phyloP scores from a whole-genome alignment of 92 coral and sea anemone species.

The Palythoa heliodiscus region DNA sequence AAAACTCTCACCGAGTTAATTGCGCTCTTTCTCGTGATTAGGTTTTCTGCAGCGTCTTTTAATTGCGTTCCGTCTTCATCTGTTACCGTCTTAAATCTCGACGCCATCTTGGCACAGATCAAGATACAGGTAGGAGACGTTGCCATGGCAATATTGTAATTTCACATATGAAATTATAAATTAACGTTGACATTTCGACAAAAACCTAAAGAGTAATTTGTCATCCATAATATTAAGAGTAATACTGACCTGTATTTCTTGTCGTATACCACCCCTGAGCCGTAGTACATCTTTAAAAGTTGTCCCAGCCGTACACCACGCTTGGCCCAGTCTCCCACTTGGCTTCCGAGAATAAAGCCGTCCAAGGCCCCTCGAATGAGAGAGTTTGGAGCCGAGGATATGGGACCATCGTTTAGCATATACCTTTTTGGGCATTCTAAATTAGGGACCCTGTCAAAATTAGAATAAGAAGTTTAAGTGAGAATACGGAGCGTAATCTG shows the following conservation, averaged over 20 bases:
- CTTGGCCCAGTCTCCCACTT: conserved; percentile 47
- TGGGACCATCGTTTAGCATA: background rate
- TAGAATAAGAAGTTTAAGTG: background rate
- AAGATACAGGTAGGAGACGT: too few species aligned
- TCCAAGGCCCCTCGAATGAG: conserved; percentile 71
- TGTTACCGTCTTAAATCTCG: too few species aligned
- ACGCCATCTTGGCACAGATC: too few species aligned
- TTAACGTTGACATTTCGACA: background rate
- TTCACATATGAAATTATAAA: too few species aligned
- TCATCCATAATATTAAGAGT: background rate
- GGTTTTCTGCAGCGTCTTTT: too few species aligned
- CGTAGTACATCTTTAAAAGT: conserved; percentile 79
- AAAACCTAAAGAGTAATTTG: too few species aligned
- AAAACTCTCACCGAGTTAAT: too few species aligned
- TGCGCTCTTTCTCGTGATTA: too few species aligned
- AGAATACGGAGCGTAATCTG: background rate
- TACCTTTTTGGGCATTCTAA: conserved; percentile 52
- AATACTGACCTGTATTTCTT: conserved; percentile 11
- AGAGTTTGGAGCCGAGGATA: conserved; percentile 66
- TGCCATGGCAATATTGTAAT: too few species aligned
- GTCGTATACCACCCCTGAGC: conserved; percentile 66
- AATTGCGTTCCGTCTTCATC: too few species aligned
- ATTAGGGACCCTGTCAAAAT: conserved; percentile 49
- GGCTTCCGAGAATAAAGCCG: conserved; percentile 69
- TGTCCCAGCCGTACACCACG: conserved; percentile 76